Evolutionary conservation across 2,888 invertebrate genomes (phyloP).

Genomic region (Meghimatium bilineatum): DNA sequence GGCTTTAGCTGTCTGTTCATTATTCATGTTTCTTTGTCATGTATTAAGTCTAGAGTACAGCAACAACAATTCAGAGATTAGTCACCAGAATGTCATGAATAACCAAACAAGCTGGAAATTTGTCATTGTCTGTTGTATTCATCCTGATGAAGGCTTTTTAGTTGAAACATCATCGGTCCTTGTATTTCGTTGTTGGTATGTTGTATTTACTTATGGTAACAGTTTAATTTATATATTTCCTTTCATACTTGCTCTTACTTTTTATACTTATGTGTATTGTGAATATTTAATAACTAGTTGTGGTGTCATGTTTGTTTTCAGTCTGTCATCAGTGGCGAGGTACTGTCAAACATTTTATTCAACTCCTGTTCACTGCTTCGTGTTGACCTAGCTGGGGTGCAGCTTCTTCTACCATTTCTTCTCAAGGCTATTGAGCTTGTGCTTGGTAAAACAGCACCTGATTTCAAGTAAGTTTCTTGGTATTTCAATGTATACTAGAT

Average conservation of each 20-base stretch:
- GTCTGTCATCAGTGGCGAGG: slow-evolving; percentile 78
- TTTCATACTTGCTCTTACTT: too few species aligned
- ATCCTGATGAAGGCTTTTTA: too few species aligned
- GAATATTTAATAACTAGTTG: background rate
- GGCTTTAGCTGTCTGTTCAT: too few species aligned
- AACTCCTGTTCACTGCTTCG: slow-evolving; percentile 85
- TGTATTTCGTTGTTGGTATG: too few species aligned
- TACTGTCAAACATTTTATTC: slow-evolving; percentile 89
- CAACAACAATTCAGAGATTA: too few species aligned
- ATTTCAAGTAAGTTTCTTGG: slow-evolving; percentile 81
- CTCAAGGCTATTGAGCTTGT: slow-evolving; percentile 93
- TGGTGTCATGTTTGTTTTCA: slow-evolving; percentile 46
- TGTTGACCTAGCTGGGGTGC: slow-evolving; percentile 93
- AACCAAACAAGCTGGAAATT: too few species aligned
- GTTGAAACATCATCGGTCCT: too few species aligned
- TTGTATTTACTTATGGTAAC: too few species aligned
- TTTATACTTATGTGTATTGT: background rate
- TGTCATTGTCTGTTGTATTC: too few species aligned
- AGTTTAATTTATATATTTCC: background rate
- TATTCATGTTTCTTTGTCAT: too few species aligned
- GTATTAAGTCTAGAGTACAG: too few species aligned
- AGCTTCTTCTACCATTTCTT: slow-evolving; percentile 92
- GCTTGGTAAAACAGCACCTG: slow-evolving; percentile 88
- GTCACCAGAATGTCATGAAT: too few species aligned
- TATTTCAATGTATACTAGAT: background rate